Evolutionary conservation across 1,140 invertebrate genomes (phyloP), one percentile per base, ranked within the genome.

Genomic region (Drosophila hydei): DNA sequence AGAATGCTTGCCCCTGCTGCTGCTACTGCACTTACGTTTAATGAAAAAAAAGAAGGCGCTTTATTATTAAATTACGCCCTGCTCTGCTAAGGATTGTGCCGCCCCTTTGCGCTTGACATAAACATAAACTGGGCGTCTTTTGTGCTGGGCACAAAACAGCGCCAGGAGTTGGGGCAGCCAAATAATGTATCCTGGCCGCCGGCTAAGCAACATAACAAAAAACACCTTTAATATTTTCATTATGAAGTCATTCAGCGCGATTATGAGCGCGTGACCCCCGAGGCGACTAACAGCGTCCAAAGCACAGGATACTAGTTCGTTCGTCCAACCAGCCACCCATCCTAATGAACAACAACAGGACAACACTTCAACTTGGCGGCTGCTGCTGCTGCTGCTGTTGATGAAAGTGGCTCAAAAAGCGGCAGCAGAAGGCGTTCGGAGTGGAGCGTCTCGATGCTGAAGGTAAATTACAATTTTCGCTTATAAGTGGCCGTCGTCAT

Each of bases 151-250:
- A 51, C 51, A 50, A 68, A 65, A 30, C 36, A 36, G 48, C 36
- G 23, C 42, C 40, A 43, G 40, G 14, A 45, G 42, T 16, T 58
- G 42, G 16, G 18, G 48, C 48, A 25, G 23, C 70, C 38, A 42
- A 50, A 72, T 80, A 85, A 60, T 72, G 74, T 80, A 72, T 75
- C 77, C 71, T 81, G 77, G 68, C 81, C 77, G 74, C 12, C 69
- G 73, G 73, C 73, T 77, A 77, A 79, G 74, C 62, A 73, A 68
- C 64, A 81, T 40, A 74, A 64, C 83, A 87, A 75, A 79, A 87
- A 87, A 81, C 83, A 87, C 84, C 85, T 89, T 89, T 89, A 88
- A 89, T 89, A 89, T 89, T 89, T 89, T 89, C 85, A 89, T 89
- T 89, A 89, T 84, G 85, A 85, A 89, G 84, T 89, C 84, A 89